Evolutionary conservation across 2,888 invertebrate species (phyloP).

Genomic region (Andricus curvator): DNA sequence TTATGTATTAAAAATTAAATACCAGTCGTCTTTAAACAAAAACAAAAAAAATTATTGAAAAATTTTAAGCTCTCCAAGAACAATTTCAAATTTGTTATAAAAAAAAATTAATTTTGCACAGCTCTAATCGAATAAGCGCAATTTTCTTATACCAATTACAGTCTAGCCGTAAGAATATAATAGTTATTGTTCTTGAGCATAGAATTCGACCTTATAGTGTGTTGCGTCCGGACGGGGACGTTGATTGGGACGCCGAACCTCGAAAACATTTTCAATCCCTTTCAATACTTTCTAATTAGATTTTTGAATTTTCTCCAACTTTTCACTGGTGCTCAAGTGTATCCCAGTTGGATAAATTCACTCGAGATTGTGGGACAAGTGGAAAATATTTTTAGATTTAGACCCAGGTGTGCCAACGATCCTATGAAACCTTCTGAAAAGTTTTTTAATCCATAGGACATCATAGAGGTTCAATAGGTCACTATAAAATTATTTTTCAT

Average conservation of each 20-base stretch:
- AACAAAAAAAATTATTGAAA: not conserved
- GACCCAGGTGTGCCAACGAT: conserved; percentile 47
- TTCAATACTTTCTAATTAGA: conserved; percentile 22
- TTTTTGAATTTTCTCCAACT: conserved; percentile 43
- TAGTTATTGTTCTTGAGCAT: conserved; percentile 76
- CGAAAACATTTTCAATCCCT: not conserved
- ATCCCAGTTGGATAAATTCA: conserved; percentile 32
- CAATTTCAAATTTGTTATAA: not conserved
- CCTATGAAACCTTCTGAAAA: conserved; percentile 44
- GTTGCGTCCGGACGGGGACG: conserved; percentile 55
- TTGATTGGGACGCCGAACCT: conserved; percentile 25
- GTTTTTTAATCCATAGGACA: conserved; percentile 47
- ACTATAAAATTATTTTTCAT: conserved; percentile 58
- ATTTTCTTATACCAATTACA: conserved; percentile 30
- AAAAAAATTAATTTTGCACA: not conserved
- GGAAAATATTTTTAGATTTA: conserved; percentile 44
- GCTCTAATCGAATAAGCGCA: conserved; percentile 37
- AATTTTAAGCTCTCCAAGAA: not conserved
- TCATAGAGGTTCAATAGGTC: conserved; percentile 53
- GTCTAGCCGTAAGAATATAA: conserved; percentile 47
- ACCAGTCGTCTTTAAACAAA: no score
- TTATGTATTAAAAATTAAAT: no score
- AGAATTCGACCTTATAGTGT: conserved; percentile 62
- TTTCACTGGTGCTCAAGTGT: conserved; percentile 39
- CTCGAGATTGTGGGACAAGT: conserved; percentile 32